phyloP scores from a whole-genome alignment of 2,888 invertebrate species.

The Perithous albicinctus region DNA sequence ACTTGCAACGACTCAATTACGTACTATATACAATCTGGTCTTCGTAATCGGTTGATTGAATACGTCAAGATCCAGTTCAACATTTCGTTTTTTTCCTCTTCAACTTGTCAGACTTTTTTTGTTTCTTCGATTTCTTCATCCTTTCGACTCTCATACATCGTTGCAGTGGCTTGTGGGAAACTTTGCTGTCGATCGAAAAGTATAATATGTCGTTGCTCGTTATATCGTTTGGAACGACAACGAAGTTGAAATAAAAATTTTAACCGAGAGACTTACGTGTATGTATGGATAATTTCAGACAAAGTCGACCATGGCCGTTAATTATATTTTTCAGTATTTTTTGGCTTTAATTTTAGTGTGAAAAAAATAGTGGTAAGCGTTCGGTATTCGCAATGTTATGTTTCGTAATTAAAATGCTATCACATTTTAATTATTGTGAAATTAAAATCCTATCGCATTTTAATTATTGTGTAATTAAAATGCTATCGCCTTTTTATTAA shows the following conservation, averaged over 20 bases:
- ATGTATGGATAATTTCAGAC: not conserved
- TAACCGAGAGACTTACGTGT: not conserved
- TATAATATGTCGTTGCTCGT: constrained; percentile 12
- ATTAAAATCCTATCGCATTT: too few species aligned
- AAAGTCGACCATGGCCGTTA: not conserved
- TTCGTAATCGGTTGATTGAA: not conserved
- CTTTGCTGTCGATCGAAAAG: not conserved
- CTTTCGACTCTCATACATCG: constrained; percentile 10
- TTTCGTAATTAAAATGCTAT: too few species aligned
- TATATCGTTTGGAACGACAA: not conserved
- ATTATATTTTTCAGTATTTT: not conserved
- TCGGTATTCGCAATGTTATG: too few species aligned
- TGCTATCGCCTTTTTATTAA: too few species aligned
- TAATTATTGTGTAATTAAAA: too few species aligned
- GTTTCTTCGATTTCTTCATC: constrained; percentile 12
- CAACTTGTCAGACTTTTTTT: constrained; percentile 4
- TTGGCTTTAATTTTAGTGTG: too few species aligned
- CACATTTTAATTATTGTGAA: too few species aligned
- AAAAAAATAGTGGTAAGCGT: too few species aligned
- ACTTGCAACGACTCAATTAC: constrained; percentile 27
- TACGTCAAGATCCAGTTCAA: constrained; percentile 7
- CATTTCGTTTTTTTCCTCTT: constrained; percentile 3
- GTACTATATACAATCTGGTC: not conserved
- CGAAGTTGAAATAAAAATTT: constrained; percentile 9
- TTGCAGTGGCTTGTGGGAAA: constrained; percentile 14